These are phyloP conservation scores for Sebastes steindachneri DNA, from an alignment of 2,797 vertebrate species.

Conservation along the genomic window DNA sequence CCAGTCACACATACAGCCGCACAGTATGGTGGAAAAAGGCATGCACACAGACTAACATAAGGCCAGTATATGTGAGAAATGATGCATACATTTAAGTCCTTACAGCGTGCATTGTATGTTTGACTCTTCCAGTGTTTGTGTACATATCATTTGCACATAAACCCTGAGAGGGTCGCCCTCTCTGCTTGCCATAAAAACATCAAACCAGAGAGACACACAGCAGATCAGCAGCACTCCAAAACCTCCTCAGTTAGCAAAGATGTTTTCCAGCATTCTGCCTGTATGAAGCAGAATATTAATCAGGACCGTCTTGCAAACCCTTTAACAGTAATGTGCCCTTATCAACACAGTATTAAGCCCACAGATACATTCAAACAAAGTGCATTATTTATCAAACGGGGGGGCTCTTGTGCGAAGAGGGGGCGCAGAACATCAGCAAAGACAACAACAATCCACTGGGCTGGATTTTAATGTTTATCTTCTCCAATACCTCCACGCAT, in stretches of 20 bases:
- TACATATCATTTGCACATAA: constrained; percentile 14
- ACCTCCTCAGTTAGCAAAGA: constrained; percentile 61
- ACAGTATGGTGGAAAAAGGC: neutral
- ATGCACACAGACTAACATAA: neutral
- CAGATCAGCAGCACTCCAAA: constrained; percentile 62
- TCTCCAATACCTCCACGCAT: constrained; percentile 22
- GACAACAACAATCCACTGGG: constrained; percentile 30
- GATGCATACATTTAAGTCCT: neutral
- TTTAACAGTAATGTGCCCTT: constrained; percentile 54
- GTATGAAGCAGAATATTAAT: constrained; percentile 73
- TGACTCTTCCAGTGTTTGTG: neutral
- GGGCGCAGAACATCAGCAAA: constrained; percentile 22
- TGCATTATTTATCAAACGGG: constrained; percentile 76
- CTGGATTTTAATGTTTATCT: constrained; percentile 17
- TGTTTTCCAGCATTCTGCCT: constrained; percentile 58
- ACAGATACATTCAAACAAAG: constrained; percentile 66
- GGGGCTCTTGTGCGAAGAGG: constrained; percentile 26
- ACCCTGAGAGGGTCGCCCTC: neutral
- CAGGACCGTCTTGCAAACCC: constrained; percentile 38
- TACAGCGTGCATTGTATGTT: neutral
- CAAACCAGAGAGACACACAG: constrained; percentile 37
- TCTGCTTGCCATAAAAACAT: constrained; percentile 15
- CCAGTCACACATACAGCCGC: neutral
- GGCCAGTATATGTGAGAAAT: neutral
- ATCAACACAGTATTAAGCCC: constrained; percentile 62